Evolutionary conservation across 2,113 vertebrate genomes (phyloP).

Genomic region (Emydocephalus ijimae): DNA sequence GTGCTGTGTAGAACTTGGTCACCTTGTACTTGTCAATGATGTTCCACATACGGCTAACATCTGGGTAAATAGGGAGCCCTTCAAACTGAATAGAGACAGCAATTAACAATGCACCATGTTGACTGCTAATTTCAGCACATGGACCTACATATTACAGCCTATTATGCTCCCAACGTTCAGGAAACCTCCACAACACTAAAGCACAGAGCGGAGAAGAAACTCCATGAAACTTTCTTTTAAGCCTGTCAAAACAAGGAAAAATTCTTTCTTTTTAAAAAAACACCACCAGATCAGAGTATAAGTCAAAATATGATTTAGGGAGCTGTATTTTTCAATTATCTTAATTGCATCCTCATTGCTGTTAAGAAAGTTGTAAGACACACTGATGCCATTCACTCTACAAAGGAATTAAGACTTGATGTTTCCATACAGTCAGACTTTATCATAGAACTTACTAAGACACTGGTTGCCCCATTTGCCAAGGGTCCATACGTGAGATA

Average conservation of each 20-base stretch:
- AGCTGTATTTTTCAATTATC: neutral
- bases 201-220: neutral
- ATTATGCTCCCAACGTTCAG: neutral
- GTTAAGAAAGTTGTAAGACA: neutral
- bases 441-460: conserved; percentile 79
- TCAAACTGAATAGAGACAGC: conserved; percentile 81
- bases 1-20: conserved; percentile 97
- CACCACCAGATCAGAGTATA: neutral
- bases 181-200: neutral
- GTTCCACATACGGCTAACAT: conserved; percentile 88
- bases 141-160: neutral
- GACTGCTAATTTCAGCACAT: neutral
- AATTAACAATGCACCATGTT: conserved; percentile 17
- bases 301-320: neutral
- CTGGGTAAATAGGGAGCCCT: conserved; percentile 92
- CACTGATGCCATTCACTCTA: neutral
- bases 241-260: neutral
- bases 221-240: neutral
- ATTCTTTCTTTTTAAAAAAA: neutral
- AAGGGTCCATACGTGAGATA: conserved; percentile 93
- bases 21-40: conserved; percentile 92
- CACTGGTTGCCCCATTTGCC: conserved; percentile 89
- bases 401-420: neutral
- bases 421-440: neutral
- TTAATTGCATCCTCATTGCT: neutral